Evolutionary conservation across 1,140 invertebrate species (phyloP), one percentile per base, ranked within the genome.

Genomic region (Cydia pomonella): DNA sequence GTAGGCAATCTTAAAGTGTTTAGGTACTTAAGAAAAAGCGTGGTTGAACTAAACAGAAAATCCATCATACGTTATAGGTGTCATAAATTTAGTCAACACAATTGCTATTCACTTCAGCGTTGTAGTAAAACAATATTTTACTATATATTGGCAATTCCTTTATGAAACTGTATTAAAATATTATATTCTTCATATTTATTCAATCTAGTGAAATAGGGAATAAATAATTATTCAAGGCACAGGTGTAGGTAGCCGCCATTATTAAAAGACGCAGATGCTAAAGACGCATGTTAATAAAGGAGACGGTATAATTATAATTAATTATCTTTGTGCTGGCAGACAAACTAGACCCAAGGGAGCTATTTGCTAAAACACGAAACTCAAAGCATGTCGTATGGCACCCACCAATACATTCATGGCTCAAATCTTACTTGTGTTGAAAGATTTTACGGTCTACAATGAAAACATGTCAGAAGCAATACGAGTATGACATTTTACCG

Each of bases 301-400:
- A 80, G 80, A 82, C 82, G 81, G 80, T 73, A 77, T 86, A 83
- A 86, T 87, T 86, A 84, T 82, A 86, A 89, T 90, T 88, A 88
- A 88, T 88, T 86, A 90, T 87, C 80, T 82, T 82, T 75, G 75
- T 74, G 76, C 71, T 79, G 80, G 79, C 76, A 82, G 85, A 89
- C 83, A 86, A 88, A 90, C 86, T 85, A 86, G 81, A 53, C 85
- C 73, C 82, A 38, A 41, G 84, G 81, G 87, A 77, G 82, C 80
- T 80, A 79, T 84, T 80, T 76, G 77, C 82, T 84, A 81, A 86
- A 89, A 88, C 84, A 83, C 78, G 80, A 84, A 86, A 89, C 84
- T 91, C 87, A 80, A 82, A 79, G 78, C 84, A 85, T 79, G 83
- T 83, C 62, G 82, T 76, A 81, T 64, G 72, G 79, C 82, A 72